Base-by-base conservation (phyloP, 2,888 invertebrate genomes). In the Horisme vitalbata region DNA sequence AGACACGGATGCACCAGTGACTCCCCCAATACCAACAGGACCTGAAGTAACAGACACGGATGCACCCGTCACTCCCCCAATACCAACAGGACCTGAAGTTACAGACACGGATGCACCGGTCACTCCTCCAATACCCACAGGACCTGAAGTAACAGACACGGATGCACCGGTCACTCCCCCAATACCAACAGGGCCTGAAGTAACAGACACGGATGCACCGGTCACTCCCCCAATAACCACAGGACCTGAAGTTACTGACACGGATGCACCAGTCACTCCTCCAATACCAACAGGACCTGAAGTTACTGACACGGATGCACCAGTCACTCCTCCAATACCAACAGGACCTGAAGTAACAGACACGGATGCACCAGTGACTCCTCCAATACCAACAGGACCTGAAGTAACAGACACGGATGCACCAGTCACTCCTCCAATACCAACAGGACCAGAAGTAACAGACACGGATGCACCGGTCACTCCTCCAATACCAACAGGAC, bases 1-100 rank as follows among this genome's bases (percentile, higher is more conserved):
- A n/a, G n/a, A n/a, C 18, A 36, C 52, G 4, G 41, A 52, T 5
- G 6, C 20, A 12, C 43, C 52, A 31, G 30, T 41, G n/a, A 38
- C 39, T 20, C 5, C 33, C 11, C 21, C 31, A 14, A 13, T 39
- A 14, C 3, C 9, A 1, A 14, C 41, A 15, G 38, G 28, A 32
- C 8, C 32, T 8, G 27, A 15, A 13, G n/a, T n/a, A n/a, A n/a
- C n/a, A n/a, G n/a, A n/a, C n/a, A 38, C 41, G 4, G 31, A 20
- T 5, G 6, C 15, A 27, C 9, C 41, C 6, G 28, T 20, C 4
- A 33, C 36, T n/a, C 2, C 14, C 10, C 21, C 27, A 14, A 13
- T 43, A 14, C 3, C 9, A 1, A 14, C 41, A 12, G 38, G 28
- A 32, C n/a, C 32, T 8, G 27, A 11, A n/a, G n/a, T n/a, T 13